Percentiles rank a stretch among this genome's conserved stretches.
These are phyloP conservation scores for Notodonta ziczac DNA, from an alignment of 2,888 invertebrate species.

Conservation along the genomic window DNA sequence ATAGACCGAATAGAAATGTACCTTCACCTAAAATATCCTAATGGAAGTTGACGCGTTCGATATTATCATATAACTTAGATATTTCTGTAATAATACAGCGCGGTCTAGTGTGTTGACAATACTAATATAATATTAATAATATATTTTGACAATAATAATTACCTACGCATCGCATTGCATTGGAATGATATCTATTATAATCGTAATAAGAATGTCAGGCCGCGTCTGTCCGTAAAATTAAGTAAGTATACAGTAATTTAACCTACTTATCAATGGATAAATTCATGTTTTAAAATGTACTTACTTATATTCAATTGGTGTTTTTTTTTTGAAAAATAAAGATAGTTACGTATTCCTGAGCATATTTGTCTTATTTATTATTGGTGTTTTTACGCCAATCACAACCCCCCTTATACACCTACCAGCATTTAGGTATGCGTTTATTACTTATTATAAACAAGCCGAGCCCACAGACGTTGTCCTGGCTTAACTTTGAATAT, in stretches of 20 bases:
- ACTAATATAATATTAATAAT: constrained; percentile 1
- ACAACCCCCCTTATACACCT: too few species aligned
- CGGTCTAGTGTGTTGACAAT: constrained; percentile 22
- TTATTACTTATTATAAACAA: too few species aligned
- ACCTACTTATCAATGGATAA: constrained; percentile 57
- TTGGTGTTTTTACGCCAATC: too few species aligned
- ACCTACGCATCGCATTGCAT: constrained; percentile 27
- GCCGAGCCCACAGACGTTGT: too few species aligned
- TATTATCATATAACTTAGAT: neutral
- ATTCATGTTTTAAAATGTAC: constrained; percentile 76
- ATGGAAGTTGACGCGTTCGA: neutral
- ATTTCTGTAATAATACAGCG: constrained; percentile 10
- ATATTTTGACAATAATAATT: constrained; percentile 35
- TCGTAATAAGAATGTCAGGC: constrained; percentile 28
- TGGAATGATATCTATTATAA: constrained; percentile 21
- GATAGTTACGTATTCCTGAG: constrained; percentile 81
- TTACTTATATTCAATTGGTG: constrained; percentile 72
- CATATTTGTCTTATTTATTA: constrained; percentile 61
- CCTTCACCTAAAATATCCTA: neutral
- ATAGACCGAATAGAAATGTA: neutral
- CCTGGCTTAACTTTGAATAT: too few species aligned
- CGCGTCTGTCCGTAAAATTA: constrained; percentile 47
- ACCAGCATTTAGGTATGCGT: too few species aligned
- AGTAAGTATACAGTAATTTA: constrained; percentile 59
- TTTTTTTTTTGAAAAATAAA: constrained; percentile 77